Evolutionary conservation across 92 coral and sea anemone genomes (phyloP).

Genomic region (Palythoa heliodiscus): DNA sequence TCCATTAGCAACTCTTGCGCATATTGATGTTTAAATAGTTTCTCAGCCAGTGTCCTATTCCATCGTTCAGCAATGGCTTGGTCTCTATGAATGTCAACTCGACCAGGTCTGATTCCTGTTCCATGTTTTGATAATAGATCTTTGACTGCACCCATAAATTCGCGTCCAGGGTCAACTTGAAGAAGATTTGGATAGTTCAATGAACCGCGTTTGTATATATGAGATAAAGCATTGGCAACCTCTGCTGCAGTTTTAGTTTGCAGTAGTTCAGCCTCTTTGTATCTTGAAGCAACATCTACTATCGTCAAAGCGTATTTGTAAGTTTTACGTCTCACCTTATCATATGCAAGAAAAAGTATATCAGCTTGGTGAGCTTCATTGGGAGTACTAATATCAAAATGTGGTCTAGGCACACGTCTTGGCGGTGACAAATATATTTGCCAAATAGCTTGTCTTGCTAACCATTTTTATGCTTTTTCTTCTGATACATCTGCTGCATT

Average conservation of each 20-base stretch:
- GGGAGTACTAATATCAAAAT: not conserved
- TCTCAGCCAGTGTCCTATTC: conserved; percentile 22
- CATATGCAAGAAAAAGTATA: conserved; percentile 19
- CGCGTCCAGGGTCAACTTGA: conserved; percentile 39
- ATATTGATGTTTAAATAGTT: no score
- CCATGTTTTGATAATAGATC: not conserved
- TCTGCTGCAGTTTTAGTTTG: conserved; percentile 12
- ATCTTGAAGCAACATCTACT: conserved; percentile 37
- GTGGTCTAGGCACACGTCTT: not conserved
- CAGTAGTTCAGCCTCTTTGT: conserved; percentile 46
- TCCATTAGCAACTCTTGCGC: no score
- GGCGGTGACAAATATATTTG: not conserved
- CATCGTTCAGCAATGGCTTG: conserved; percentile 12
- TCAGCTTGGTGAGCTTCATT: conserved; percentile 32
- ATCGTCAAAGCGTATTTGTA: conserved; percentile 42
- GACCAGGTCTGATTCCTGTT: not conserved
- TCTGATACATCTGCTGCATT: no score
- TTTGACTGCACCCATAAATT: conserved; percentile 1
- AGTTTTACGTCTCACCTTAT: conserved; percentile 7
- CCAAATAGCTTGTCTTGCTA: no score
- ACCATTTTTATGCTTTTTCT: no score
- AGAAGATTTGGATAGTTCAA: conserved; percentile 35
- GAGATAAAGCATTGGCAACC: conserved; percentile 25
- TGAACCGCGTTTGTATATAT: conserved; percentile 38
- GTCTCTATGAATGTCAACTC: no score